Conservation (phyloP, 2,113 vertebrate species). For the Aldabrachelys gigantea region DNA sequence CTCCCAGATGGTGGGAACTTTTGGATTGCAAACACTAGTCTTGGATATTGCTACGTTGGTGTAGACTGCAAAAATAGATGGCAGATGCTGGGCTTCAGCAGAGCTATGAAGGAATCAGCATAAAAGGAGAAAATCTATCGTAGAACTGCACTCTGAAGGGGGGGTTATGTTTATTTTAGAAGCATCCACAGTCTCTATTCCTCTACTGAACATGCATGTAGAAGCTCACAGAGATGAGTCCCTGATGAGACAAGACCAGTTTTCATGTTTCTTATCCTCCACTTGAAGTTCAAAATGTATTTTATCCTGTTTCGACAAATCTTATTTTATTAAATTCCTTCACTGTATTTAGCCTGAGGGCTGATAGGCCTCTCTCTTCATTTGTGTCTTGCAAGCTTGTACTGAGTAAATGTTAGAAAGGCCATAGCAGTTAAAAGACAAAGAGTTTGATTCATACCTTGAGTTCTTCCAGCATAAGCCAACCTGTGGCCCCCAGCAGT, state of each 20-base stretch:
- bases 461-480: not conserved
- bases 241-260: not conserved
- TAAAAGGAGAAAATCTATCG: slow-evolving; percentile 31
- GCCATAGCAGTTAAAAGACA: not conserved
- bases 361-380: not conserved
- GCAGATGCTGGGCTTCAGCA: slow-evolving; percentile 34
- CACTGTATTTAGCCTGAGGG: slow-evolving; percentile 25
- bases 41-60: not conserved
- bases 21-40: slow-evolving; percentile 7
- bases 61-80: slow-evolving; percentile 16
- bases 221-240: slow-evolving; percentile 9
- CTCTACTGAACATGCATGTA: not conserved
- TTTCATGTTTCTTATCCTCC: slow-evolving; percentile 42
- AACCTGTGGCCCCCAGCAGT: not conserved
- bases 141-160: slow-evolving; percentile 15
- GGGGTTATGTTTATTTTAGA: slow-evolving; percentile 41
- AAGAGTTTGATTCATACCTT: not conserved
- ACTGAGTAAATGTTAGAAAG: not conserved
- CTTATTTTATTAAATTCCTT: slow-evolving; percentile 42
- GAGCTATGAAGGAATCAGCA: slow-evolving; percentile 38
- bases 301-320: not conserved
- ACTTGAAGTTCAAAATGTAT: slow-evolving; percentile 3
- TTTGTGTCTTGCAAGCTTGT: not conserved
- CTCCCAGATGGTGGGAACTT: slow-evolving; percentile 16
- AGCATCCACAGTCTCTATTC: not conserved